These are phyloP conservation scores for Alauda arvensis DNA, from an alignment of 2,797 vertebrate genomes.

Conservation along the genomic window DNA sequence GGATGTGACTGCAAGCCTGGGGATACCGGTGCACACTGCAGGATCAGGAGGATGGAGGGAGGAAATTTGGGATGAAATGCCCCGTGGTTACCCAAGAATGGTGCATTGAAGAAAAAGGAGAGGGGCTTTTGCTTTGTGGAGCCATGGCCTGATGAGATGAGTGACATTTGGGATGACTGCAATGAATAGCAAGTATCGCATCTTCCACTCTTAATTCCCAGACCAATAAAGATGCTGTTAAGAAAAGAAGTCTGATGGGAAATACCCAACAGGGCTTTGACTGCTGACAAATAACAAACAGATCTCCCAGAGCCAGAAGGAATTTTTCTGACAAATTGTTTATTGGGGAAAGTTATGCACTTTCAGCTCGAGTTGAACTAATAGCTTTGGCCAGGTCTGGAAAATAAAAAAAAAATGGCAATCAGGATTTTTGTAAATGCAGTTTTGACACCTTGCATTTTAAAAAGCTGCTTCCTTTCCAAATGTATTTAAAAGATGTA, in stretches of 20 bases:
- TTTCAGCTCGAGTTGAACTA: neutral
- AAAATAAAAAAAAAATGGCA: neutral
- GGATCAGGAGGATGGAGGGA: neutral
- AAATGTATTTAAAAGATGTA: neutral
- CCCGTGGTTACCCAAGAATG: neutral
- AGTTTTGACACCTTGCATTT: neutral
- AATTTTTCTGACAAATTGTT: conserved; percentile 38
- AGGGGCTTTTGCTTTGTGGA: neutral
- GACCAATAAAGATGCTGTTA: conserved; percentile 48
- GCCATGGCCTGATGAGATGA: neutral
- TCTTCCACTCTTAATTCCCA: conserved; percentile 13
- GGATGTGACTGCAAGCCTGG: neutral
- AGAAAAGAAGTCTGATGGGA: conserved; percentile 49
- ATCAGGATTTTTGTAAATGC: neutral
- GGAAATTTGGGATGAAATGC: neutral
- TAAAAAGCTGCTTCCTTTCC: neutral
- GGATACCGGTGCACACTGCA: accelerated
- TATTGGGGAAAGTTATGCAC: neutral
- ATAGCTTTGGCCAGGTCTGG: neutral
- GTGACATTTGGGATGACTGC: conserved; percentile 26
- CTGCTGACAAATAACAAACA: conserved; percentile 42
- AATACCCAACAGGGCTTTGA: conserved; percentile 43
- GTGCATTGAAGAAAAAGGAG: neutral
- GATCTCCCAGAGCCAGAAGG: conserved; percentile 11
- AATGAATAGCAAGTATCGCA: conserved; percentile 31